Base-by-base conservation (phyloP, 2,113 vertebrate species). In the Erythrocebus patas region DNA sequence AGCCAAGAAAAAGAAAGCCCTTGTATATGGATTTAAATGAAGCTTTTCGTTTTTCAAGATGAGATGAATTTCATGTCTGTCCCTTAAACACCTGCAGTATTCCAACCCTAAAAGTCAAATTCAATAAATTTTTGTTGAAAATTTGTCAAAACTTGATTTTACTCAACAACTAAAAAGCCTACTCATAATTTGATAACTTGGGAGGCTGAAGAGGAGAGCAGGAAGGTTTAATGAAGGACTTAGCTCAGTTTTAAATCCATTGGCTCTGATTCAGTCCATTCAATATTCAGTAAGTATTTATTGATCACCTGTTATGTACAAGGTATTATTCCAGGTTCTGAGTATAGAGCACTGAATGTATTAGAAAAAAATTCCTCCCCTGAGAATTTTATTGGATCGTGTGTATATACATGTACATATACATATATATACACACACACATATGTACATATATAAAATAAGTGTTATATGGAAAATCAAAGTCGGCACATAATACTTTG, bases 1-100 rank as follows among this genome's bases (percentile, higher is more conserved):
- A 97, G 95, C 96, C 97, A 98, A 97, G 96, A 96, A 97, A 96
- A 96, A 92, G 82, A 97, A 97, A 96, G 82, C 93, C 95, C 94
- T 98, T 79, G 91, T 92, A 96, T 50, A 89, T 40, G 73, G 94
- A 93, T 95, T 98, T 97, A 96, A 98, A 95, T 43, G 61, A 94
- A 75, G 95, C 70, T 83, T 96, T 96, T 95, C 95, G 91, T 88
- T 97, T 97, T 97, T 92, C 52, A 97, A 93, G 95, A 90, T 55
- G 57, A 89, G 87, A 73, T 96, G 50, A 89, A 96, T 95, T 94
- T 96, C 32, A 93, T 38, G 48, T 97, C 79, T 87, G 23, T 95
- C 89, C 14, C 66, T 95, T 95, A 96, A 96, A 95, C 91, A 97
- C 81, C 87, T 97, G 81, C 55, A 81, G 9, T 80, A 90, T 84